Evolutionary conservation across 1,140 invertebrate species (phyloP).

Genomic region (Pseudomyrmex gracilis): DNA sequence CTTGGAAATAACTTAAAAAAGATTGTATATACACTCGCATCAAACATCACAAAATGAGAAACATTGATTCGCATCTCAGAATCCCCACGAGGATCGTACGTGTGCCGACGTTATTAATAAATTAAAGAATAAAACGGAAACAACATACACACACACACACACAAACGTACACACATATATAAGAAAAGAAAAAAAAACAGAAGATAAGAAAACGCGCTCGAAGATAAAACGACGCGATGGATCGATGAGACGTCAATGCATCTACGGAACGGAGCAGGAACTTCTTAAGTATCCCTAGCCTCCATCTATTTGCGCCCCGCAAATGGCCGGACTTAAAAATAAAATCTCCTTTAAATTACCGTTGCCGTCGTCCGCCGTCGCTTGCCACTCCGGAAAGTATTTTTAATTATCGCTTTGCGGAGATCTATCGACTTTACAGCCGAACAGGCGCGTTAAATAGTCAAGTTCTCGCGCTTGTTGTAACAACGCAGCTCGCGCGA

Average conservation of each 20-base stretch:
- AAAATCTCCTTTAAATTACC: conserved; percentile 53
- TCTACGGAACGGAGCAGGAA: conserved; percentile 11
- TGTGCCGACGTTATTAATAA: conserved; percentile 2
- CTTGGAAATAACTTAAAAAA: background rate
- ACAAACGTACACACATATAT: no score
- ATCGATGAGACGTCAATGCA: conserved; percentile 39
- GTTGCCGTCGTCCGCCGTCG: conserved; percentile 17
- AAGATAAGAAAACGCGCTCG: background rate
- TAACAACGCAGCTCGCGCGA: background rate
- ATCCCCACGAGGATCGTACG: background rate
- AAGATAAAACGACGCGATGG: conserved; percentile 8
- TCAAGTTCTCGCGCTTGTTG: background rate
- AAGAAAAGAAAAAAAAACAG: background rate
- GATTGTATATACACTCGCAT: background rate
- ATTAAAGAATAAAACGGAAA: background rate
- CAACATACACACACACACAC: no score
- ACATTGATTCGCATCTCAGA: no score
- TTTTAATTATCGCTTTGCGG: conserved; percentile 50
- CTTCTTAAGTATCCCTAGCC: conserved; percentile 16
- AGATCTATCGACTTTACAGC: background rate
- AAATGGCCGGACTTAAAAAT: conserved; percentile 45
- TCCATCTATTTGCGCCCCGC: conserved; percentile 14
- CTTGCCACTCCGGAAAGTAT: conserved; percentile 30
- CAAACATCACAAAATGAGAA: no score
- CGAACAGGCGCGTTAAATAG: conserved; percentile 41